A percentile compares a stretch with the other conserved stretches of the same genome.
These are phyloP conservation scores for Hormaphis cornu DNA, from an alignment of 1,140 invertebrate species.

Conservation along the genomic window DNA sequence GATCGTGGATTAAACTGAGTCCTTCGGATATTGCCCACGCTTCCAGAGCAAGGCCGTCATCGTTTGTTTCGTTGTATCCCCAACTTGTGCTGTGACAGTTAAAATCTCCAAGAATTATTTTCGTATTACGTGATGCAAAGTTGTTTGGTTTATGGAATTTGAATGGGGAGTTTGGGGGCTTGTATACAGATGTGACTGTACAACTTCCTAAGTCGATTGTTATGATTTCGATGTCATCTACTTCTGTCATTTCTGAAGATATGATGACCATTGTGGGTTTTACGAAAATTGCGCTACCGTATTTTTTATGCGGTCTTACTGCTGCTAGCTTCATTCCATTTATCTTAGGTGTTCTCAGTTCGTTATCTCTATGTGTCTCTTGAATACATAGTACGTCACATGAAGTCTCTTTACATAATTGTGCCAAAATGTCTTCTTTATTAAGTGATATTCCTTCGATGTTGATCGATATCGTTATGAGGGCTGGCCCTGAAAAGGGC, in stretches of 20 bases:
- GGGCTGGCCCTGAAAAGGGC: not conserved
- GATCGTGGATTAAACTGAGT: conserved; percentile 20
- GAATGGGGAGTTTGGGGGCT: not conserved
- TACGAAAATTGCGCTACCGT: not conserved
- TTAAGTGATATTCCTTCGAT: conserved; percentile 15
- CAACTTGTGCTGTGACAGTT: conserved; percentile 18
- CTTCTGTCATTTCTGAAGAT: not conserved
- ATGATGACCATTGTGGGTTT: not conserved
- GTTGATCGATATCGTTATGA: not conserved
- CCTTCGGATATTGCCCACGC: not conserved
- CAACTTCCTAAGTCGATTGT: not conserved
- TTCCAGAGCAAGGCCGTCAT: conserved; percentile 18
- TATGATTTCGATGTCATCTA: not conserved
- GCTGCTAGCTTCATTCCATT: conserved; percentile 25
- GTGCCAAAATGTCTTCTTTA: conserved; percentile 10
- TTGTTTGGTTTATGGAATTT: conserved; percentile 12
- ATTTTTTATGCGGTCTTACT: not conserved
- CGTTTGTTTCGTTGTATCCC: conserved; percentile 14
- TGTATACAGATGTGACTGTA: not conserved
- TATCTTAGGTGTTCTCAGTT: conserved; percentile 6
- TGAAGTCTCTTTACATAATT: not conserved
- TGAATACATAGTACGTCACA: not conserved
- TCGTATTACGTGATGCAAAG: not conserved
- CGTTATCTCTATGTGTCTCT: not conserved
- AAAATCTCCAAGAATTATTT: not conserved